Base-by-base conservation (phyloP, 2,888 invertebrate genomes). In the Parnassius glacialis region DNA sequence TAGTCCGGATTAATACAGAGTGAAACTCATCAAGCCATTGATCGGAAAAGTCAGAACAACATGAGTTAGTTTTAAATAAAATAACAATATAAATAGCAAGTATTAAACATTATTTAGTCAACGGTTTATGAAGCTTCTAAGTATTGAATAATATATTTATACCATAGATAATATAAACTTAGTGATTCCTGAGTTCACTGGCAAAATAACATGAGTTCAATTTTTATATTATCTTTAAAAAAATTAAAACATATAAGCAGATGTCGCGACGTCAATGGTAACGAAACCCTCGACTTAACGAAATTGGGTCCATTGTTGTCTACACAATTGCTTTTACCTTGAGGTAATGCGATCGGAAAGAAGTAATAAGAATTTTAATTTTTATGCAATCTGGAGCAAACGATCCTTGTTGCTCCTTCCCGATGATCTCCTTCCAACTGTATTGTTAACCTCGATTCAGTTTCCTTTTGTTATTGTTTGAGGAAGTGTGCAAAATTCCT, bases 401-500 rank as follows among this genome's bases (percentile, higher is more conserved):
- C 65, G 76, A 73, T 72, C 69, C 73, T 70, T 74, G 5, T 34
- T 34, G 34, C 34, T 34, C 34, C 7, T 34, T 34, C 34, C 34
- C 34, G 34, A 34, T 34, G 65, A 69, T 67, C 72, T 61, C 70
- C 70, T 69, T 69, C 62, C 66, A 61, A 64, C 70, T 71, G 72
- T 70, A 76, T 83, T 85, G 84, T 86, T 76, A 72, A 67, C 75
- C 61, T 67, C 52, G 57, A 62, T 64, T 68, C 67, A 58, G 52
- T 59, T 43, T 65, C 65, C 67, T 62, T 62, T 72, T 72, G 67
- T 76, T 73, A 79, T 85, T 80, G 76, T 81, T 76, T 78, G 72
- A 84, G 87, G 88, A 89, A 87, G 86, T 85, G 80, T 85, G 87
- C 88, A 78, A 87, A 86, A 81, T 72, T 65, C 64, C 67, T 68